Base-by-base conservation (phyloP, 2,797 vertebrate genomes). In the Enteromius afrohamiltoni region DNA sequence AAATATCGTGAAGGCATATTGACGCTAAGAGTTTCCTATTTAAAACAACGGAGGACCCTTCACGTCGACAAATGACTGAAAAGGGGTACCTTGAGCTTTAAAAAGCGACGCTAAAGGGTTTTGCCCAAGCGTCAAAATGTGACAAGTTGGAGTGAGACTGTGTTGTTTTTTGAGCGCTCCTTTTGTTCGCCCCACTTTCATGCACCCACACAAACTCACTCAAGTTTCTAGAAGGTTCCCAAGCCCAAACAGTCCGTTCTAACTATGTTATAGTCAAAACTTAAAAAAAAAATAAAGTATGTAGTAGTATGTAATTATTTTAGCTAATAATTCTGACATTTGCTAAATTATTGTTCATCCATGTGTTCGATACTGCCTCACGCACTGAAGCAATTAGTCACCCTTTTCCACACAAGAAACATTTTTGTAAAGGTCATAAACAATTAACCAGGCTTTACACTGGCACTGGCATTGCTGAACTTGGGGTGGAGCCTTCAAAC, bases 391-490 rank as follows among this genome's bases (percentile, higher is more conserved):
- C 87, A 92, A 92, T 93, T 89, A 91, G 82, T 89, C 82, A 64
- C 76, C 31, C 1, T 5, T 74, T 86, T 60, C 83, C 89, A 87
- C 58, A 89, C 83, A 85, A 91, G 88, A 89, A 86, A 62, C 82
- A 86, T 91, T 92, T 79, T 88, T 90, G 87, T 74, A 91, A 93
- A 91, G 91, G 92, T 93, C 92, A 92, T 86, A 88, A 90, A 88
- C 91, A 93, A 93, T 94, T 93, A 93, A 86, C 79, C 87, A 85
- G 85, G 89, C 88, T 92, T 93, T 91, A 93, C 91, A 87, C 91
- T 91, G 92, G 83, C 91, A 89, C n/a, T 19, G 6, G 14, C 34
- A 62, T 60, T 55, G 51, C 26, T 80, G 19, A 83, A 62, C 45
- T 19, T 14, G 26, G 23, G 77, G 53, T 81, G 58, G 77, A 75